A percentile compares a stretch with the other conserved stretches of the same genome.
These are phyloP conservation scores for Cinclus mexicanus DNA, from an alignment of 2,113 vertebrate species.

Conservation along the genomic window DNA sequence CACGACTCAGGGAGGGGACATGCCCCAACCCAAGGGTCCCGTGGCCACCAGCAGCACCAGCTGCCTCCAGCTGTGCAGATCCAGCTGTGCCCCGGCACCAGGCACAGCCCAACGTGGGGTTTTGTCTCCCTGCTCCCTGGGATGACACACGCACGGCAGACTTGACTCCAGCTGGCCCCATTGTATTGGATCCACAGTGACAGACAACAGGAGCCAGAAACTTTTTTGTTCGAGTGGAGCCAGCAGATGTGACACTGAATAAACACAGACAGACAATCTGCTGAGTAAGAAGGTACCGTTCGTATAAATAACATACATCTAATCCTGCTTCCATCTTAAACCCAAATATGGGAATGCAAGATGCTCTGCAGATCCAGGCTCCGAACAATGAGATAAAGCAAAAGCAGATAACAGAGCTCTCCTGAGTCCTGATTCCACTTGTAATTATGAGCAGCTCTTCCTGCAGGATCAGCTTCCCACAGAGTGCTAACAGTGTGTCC, in stretches of 20 bases:
- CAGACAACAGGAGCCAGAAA: conserved; percentile 66
- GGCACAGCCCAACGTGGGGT: accelerated
- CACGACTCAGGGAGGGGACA: accelerated
- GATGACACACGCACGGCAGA: conserved; percentile 31
- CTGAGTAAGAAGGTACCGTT: conserved; percentile 64
- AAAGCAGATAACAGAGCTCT: not conserved
- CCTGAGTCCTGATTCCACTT: not conserved
- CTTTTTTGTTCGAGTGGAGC: conserved; percentile 62
- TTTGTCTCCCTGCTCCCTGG: not conserved
- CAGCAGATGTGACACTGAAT: conserved; percentile 68
- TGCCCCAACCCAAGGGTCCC: not conserved
- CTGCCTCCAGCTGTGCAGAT: not conserved
- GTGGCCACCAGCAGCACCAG: not conserved
- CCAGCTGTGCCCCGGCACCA: conserved; percentile 26
- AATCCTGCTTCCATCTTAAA: conserved; percentile 53
- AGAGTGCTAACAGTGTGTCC: not conserved
- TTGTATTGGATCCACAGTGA: conserved; percentile 57
- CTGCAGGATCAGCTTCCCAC: not conserved
- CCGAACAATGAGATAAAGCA: not conserved
- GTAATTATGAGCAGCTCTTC: not conserved
- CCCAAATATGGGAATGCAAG: conserved; percentile 67
- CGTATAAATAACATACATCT: conserved; percentile 69
- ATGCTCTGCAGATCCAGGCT: conserved; percentile 32
- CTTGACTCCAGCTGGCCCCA: conserved; percentile 64
- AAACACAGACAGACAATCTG: conserved; percentile 70